phyloP scores from a whole-genome alignment of 2,888 invertebrate genomes.

The Morpho achilles region DNA sequence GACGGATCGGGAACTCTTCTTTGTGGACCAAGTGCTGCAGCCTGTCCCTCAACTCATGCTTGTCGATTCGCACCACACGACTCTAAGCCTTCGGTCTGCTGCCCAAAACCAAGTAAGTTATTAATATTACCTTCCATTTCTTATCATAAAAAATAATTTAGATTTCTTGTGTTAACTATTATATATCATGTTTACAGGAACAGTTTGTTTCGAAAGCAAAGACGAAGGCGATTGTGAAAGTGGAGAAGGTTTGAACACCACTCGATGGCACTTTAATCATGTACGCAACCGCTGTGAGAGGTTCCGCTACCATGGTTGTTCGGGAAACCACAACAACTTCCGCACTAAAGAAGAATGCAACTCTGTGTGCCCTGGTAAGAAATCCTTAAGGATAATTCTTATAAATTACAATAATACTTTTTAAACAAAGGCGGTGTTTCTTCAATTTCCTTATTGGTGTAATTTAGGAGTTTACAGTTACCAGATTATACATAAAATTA shows the following conservation, averaged over 20 bases:
- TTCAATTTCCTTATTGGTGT: too few relatives aligned
- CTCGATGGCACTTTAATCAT: constrained; percentile 88
- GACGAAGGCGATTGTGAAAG: constrained; percentile 79
- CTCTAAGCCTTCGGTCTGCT: constrained; percentile 89
- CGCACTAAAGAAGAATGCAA: constrained; percentile 88
- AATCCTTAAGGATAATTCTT: neutral
- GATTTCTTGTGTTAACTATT: too few relatives aligned
- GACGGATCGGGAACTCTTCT: constrained; percentile 75
- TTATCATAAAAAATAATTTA: neutral
- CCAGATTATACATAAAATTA: too few relatives aligned
- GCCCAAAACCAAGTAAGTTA: constrained; percentile 87
- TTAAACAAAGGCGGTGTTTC: too few relatives aligned
- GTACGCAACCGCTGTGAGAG: constrained; percentile 86
- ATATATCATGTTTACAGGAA: constrained; percentile 66
- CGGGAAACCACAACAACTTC: constrained; percentile 92
- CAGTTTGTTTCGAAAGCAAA: constrained; percentile 88
- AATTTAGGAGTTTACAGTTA: too few relatives aligned
- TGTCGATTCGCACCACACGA: constrained; percentile 90
- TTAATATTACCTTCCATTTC: neutral
- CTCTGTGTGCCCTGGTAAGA: constrained; percentile 86
- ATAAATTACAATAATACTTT: too few relatives aligned
- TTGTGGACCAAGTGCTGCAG: constrained; percentile 88
- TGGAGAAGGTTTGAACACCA: constrained; percentile 55
- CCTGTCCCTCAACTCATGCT: constrained; percentile 91
- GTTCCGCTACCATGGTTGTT: constrained; percentile 85